Percentiles rank a stretch among this genome's conserved stretches.
These are phyloP conservation scores for Cygnus buccinator DNA, from an alignment of 2,113 vertebrate species.

Conservation along the genomic window DNA sequence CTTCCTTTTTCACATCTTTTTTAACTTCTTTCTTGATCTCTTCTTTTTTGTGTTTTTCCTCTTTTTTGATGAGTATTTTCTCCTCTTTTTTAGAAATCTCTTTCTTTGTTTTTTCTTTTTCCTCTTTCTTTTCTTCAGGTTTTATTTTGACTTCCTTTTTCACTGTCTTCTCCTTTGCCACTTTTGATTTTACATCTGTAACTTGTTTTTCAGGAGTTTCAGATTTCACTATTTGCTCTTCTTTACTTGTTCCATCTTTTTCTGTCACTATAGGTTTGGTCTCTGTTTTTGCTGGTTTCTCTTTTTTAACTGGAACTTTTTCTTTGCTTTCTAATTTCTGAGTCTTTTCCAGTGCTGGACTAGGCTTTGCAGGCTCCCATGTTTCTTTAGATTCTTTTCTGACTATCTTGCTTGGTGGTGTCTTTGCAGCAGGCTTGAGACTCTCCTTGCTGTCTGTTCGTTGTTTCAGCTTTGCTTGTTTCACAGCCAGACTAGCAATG, in stretches of 20 bases:
- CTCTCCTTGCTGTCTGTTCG: conserved; percentile 93
- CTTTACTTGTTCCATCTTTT: conserved; percentile 81
- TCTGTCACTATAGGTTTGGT: conserved; percentile 75
- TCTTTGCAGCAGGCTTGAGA: conserved; percentile 86
- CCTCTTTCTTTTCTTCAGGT: conserved; percentile 87
- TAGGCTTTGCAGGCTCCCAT: conserved; percentile 81
- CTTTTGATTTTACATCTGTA: conserved; percentile 86
- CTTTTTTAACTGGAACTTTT: conserved; percentile 85
- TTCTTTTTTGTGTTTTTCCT: conserved; percentile 84
- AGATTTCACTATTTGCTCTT: conserved; percentile 79
- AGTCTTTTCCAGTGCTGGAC: conserved; percentile 77
- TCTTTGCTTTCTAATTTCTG: conserved; percentile 91
- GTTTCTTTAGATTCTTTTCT: conserved; percentile 89
- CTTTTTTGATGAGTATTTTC: conserved; percentile 77
- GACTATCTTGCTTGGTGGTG: conserved; percentile 80
- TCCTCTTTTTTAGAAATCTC: conserved; percentile 79
- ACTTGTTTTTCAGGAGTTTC: conserved; percentile 86
- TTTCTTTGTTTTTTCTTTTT: conserved; percentile 86
- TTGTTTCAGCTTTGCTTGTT: conserved; percentile 91
- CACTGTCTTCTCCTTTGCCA: conserved; percentile 80
- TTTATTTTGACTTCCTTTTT: conserved; percentile 88
- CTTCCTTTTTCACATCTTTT: conserved; percentile 85
- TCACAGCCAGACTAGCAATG: conserved; percentile 78
- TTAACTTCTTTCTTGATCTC: conserved; percentile 84
- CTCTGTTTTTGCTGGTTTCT: conserved; percentile 78